Conservation (phyloP, 2,113 vertebrate genomes). For the Notothenia coriiceps region DNA sequence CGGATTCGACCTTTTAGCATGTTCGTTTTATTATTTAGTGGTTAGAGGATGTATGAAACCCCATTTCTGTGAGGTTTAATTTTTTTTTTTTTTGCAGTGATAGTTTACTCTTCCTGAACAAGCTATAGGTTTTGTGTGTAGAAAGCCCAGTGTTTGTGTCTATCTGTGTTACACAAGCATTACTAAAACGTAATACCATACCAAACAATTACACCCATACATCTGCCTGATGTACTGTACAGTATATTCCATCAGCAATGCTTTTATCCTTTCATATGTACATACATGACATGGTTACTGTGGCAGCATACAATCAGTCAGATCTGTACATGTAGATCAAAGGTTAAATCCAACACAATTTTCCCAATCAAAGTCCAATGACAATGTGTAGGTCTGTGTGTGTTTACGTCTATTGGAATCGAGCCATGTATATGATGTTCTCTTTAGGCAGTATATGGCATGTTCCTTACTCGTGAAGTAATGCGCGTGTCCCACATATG, state of each 20-base stretch:
- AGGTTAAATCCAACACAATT: conserved; percentile 57
- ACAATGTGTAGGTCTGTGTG: neutral
- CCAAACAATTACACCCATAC: neutral
- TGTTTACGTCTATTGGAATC: neutral
- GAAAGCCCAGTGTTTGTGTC: neutral
- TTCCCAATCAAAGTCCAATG: conserved; percentile 47
- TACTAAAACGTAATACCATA: neutral
- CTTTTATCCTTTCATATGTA: neutral
- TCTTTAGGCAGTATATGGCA: neutral
- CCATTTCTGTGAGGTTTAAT: neutral
- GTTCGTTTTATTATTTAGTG: neutral
- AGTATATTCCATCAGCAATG: neutral
- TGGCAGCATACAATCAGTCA: neutral
- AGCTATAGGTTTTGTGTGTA: neutral
- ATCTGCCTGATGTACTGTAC: neutral
- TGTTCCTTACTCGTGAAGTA: neutral
- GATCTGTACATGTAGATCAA: conserved; percentile 25
- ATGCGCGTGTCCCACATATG: neutral
- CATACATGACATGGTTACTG: neutral
- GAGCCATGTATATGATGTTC: conserved; percentile 10
- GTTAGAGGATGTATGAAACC: neutral
- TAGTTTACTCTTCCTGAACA: neutral
- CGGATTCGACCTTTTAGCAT: too few relatives aligned
- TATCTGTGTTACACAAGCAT: neutral
- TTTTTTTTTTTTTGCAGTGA: neutral